Evolutionary conservation across 2,888 invertebrate species (phyloP).

Genomic region (Galerucella pusilla): DNA sequence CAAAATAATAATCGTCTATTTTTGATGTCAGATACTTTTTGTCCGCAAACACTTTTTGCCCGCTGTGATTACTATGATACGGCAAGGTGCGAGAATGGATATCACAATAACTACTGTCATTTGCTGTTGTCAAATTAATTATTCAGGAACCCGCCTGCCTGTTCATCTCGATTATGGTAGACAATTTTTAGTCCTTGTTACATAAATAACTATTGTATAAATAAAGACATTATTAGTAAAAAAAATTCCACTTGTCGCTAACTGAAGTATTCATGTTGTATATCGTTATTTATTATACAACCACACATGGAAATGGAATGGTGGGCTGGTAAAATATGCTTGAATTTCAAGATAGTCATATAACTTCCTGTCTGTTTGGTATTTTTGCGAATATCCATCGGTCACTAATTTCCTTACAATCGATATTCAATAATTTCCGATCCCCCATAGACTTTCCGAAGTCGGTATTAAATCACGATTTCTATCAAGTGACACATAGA

Average conservation of each 20-base stretch:
- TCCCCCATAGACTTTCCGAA: slow-evolving; percentile 3
- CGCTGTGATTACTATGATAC: too few species aligned
- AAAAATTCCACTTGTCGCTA: not conserved
- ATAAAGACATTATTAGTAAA: not conserved
- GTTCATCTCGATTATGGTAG: too few species aligned
- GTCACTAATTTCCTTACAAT: slow-evolving; percentile 22
- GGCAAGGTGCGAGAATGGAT: too few species aligned
- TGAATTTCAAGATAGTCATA: not conserved
- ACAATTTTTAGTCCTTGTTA: too few species aligned
- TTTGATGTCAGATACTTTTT: too few species aligned
- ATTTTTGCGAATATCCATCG: slow-evolving; percentile 11
- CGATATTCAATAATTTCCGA: slow-evolving; percentile 16
- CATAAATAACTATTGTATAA: not conserved
- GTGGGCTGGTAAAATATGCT: not conserved
- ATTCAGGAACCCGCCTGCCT: too few species aligned
- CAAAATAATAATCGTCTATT: too few species aligned
- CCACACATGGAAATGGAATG: not conserved
- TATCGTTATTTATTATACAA: not conserved
- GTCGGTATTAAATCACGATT: slow-evolving; percentile 27
- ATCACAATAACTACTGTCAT: too few species aligned
- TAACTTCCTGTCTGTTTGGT: not conserved
- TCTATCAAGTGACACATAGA: slow-evolving; percentile 29
- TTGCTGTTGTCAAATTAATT: too few species aligned
- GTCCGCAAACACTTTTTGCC: too few species aligned
- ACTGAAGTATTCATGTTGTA: not conserved